Base-by-base conservation (phyloP, 2,888 invertebrate genomes). In the Ischnura elegans region DNA sequence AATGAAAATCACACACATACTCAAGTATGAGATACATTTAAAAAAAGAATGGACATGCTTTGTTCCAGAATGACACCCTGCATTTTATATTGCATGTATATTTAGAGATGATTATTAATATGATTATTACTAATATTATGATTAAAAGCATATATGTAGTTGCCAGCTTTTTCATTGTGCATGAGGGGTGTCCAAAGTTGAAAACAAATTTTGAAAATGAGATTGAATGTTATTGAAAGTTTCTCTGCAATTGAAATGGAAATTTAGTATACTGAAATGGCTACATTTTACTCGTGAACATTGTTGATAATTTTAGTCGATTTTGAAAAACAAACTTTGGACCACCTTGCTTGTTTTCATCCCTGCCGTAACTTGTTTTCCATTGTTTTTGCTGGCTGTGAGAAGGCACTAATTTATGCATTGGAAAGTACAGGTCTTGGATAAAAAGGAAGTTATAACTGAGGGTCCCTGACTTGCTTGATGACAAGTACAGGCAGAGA, bases 41-140 rank as follows among this genome's bases (percentile, higher is more conserved):
- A 94, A 94, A 94, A 94, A 94, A 94, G 94, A 94, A 94, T 94
- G 94, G 94, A 94, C 94, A 93, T 94, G 94, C 94, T 94, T 94
- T 94, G 94, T 94, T 94, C 87, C 94, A 94, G 94, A 93, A 94
- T 94, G 87, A 87, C 93, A 94, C 94, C 94, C 94, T 94, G 94
- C 94, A 94, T 94, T 94, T 94, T 94, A 94, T 94, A 94, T 94
- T 94, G 94, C 94, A 94, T 94, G 94, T 94, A 94, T 94, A 93
- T 94, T 94, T 94, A 94, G 94, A 94, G 93, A 94, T 94, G 94
- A 94, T 94, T 94, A 94, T 94, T 93, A 94, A 94, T 94, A 94
- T 94, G 94, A 94, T 94, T 94, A 94, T 94, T 93, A 93, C 94
- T 94, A 87, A 94, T 94, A 94, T 94, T 94, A 94, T 94, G 93